Conservation (phyloP, 2,797 vertebrate species). For the Catamblyrhynchus diadema region DNA sequence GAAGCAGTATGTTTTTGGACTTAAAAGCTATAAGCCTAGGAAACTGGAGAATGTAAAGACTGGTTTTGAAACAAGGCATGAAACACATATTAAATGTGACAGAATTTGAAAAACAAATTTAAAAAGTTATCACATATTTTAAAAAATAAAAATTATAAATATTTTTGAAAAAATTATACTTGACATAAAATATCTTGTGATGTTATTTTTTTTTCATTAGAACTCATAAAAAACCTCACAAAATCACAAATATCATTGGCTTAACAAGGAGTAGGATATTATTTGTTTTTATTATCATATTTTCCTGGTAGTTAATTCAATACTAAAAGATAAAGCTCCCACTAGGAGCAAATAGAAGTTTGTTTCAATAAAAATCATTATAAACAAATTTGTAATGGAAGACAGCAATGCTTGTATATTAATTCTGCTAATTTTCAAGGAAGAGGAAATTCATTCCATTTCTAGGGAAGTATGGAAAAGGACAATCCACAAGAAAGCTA, state of each 20-base stretch:
- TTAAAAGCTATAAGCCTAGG: neutral
- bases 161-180: neutral
- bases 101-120: neutral
- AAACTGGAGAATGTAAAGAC: neutral
- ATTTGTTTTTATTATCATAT: neutral
- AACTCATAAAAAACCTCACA: neutral
- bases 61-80: neutral
- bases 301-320: neutral
- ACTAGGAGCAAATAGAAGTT: neutral
- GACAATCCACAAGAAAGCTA: neutral
- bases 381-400: neutral
- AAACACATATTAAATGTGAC: neutral
- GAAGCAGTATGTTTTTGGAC: neutral
- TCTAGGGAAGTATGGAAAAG: neutral
- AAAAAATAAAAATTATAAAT: neutral
- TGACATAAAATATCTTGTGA: neutral
- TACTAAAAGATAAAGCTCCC: neutral
- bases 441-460: neutral
- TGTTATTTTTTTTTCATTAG: neutral
- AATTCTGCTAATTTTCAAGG: neutral
- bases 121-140: neutral
- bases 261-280: neutral
- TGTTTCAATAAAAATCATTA: neutral
- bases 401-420: neutral
- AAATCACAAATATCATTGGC: neutral